phyloP scores from a whole-genome alignment of 2,113 vertebrate species.

The Osmerus mordax region DNA sequence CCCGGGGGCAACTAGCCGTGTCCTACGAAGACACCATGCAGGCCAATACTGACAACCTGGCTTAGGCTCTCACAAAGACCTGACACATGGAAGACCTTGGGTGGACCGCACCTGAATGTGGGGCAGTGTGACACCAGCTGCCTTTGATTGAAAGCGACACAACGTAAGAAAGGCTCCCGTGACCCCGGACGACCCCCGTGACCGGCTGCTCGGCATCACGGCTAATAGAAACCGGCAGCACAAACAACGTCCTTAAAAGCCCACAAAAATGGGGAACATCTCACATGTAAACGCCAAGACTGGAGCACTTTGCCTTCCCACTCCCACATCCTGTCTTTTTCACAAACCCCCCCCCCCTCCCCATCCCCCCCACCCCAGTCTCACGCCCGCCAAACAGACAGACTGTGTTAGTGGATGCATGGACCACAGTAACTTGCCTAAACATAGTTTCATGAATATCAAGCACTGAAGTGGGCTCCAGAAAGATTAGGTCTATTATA shows the following conservation, averaged over 20 bases:
- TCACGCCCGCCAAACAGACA: constrained; percentile 17
- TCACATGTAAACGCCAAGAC: constrained; percentile 57
- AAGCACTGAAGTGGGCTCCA: too few relatives aligned
- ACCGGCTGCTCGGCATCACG: constrained; percentile 20
- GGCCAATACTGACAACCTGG: constrained; percentile 30
- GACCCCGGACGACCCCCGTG: not conserved
- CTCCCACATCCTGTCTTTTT: not conserved
- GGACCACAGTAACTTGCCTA: not conserved
- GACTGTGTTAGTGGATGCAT: constrained; percentile 17
- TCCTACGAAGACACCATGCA: constrained; percentile 46
- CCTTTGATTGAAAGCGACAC: constrained; percentile 41
- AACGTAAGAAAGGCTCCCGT: constrained; percentile 21
- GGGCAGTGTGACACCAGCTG: constrained; percentile 4
- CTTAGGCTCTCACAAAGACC: not conserved
- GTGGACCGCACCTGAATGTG: constrained; percentile 5
- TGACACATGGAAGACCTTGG: not conserved
- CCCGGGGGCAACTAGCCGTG: constrained; percentile 42
- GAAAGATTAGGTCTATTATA: too few relatives aligned
- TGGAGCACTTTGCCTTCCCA: constrained; percentile 41
- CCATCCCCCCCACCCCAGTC: not conserved
- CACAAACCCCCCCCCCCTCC: constrained; percentile 8
- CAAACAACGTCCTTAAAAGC: constrained; percentile 48
- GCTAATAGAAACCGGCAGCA: constrained; percentile 30
- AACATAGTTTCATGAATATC: too few relatives aligned
- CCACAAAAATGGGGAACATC: constrained; percentile 54